Evolutionary conservation across 2,888 invertebrate genomes (phyloP), one percentile per base, ranked within the genome.

Genomic region (Scaptomyza polygonia): DNA sequence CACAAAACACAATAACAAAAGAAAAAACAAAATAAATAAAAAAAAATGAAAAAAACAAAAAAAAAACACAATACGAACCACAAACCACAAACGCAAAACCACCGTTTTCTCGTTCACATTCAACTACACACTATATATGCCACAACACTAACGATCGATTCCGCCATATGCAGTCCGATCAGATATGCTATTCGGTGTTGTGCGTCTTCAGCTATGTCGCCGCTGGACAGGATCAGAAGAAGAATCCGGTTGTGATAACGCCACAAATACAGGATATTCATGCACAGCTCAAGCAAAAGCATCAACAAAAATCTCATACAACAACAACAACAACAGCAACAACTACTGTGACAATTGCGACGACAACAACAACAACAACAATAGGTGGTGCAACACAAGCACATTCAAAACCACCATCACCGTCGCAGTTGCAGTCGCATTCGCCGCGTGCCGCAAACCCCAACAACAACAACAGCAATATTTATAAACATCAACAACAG

Each of bases 171-270:
- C 58, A 99, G 99, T 98, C 99, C 91, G 98, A 99, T 93, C 98
- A 99, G 93, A 99, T 99, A 90, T 99, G 99, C 93, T 99, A 99
- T 93, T 98, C 99, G 86, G 99, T 99, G 71, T 94, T 99, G 85
- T 99, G 99, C 93, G 98, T 99, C 79, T 99, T 99, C 93, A 99
- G 99, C 52, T 99, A 99, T 93, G 95, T 99, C 91, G 99, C 99
- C 69, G 99, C 99, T 59, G 97, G 97, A 0, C 94, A 95, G 78
- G 96, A 96, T 83, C 95, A 96, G 89, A 94, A 94, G 90, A 94
- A 93, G 84, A 89, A 90, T 69, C 91, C 89, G 1, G 89, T 90
- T 12, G 90, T 91, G 2, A 90, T 91, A 44, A 90, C 90, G 7
- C 91, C 91, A 3, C 90, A 91, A 61, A 90, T 91, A n/a, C 90